Base-by-base conservation (phyloP, 2,113 vertebrate species). In the Cyprinodon variegatus region DNA sequence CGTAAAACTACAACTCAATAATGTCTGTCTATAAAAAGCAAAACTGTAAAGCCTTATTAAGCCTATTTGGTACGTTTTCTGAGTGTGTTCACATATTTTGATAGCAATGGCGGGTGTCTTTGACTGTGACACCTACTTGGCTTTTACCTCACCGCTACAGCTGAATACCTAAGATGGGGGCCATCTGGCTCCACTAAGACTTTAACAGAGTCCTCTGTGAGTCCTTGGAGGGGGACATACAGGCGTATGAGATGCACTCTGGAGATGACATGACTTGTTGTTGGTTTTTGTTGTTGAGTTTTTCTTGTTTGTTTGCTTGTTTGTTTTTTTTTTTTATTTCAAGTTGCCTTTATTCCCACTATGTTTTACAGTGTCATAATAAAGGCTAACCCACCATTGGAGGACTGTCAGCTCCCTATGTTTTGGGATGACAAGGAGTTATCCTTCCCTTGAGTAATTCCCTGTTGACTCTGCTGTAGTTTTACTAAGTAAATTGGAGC, bases 131-230 rank as follows among this genome's bases (percentile, higher is more conserved):
- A 89, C 75, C 83, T 90, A 74, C 70, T 89, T 85, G 83, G 83
- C 86, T 88, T 79, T 72, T 85, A 77, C 74, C 78, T 72, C 65
- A 50, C 79, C 75, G 82, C 70, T 67, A 85, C 65, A 40, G 82
- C 81, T 87, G 90, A 89, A 89, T 90, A 90, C 86, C 84, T 88
- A 84, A 91, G 81, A 91, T 76, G 80, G 74, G 81, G 85, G 81
- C 89, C 91, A 91, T 91, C 88, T 91, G 90, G 90, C 72, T 80
- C 66, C 66, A 62, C 74, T 74, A 75, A 83, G 81, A 86, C 72
- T 78, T 65, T 77, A 83, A 78, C 77, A 67, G 82, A 84, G 86
- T 89, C 86, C 87, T 90, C 79, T 83, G 79, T 74, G 88, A 88
- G 90, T 90, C 86, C 90, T 90, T 88, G 86, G 82, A 76, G 64